Evolutionary conservation across 2,888 invertebrate species (phyloP).

Genomic region (Marasmarcha lunaedactyla): DNA sequence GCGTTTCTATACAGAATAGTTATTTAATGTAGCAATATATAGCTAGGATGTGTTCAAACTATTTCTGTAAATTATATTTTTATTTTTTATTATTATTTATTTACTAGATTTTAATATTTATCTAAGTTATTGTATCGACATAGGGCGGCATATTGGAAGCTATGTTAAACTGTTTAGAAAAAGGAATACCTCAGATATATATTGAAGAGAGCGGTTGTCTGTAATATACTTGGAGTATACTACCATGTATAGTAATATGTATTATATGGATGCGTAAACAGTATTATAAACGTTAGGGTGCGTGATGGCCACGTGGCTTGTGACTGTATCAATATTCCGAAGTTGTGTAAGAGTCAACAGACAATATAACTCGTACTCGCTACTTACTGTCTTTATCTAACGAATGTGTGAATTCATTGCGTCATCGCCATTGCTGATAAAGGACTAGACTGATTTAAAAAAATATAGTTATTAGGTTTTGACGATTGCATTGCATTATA

Average conservation of each 20-base stretch:
- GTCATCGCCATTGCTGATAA: too few species aligned
- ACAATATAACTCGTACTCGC: too few species aligned
- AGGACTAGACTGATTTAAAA: too few species aligned
- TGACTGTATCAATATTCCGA: conserved; percentile 1
- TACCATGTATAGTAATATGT: conserved; percentile 13
- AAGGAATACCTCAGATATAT: conserved; percentile 1
- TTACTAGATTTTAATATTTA: conserved; percentile 54
- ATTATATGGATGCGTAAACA: conserved; percentile 33
- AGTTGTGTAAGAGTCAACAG: not conserved
- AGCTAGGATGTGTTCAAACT: conserved; percentile 67
- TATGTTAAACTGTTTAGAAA: not conserved
- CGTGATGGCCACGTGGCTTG: conserved; percentile 8
- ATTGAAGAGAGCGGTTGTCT: not conserved
- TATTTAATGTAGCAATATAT: conserved; percentile 53
- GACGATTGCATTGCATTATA: too few species aligned
- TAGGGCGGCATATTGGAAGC: not conserved
- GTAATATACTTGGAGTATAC: conserved; percentile 11
- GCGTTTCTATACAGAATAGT: conserved; percentile 51
- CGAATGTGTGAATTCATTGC: not conserved
- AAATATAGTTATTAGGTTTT: too few species aligned
- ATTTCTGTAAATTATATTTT: conserved; percentile 35
- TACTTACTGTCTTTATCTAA: too few species aligned
- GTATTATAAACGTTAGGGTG: conserved; percentile 39
- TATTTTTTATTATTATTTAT: conserved; percentile 46
- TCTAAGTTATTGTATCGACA: conserved; percentile 27